Conservation (phyloP, 2,888 invertebrate genomes). For the Myathropa florea region DNA sequence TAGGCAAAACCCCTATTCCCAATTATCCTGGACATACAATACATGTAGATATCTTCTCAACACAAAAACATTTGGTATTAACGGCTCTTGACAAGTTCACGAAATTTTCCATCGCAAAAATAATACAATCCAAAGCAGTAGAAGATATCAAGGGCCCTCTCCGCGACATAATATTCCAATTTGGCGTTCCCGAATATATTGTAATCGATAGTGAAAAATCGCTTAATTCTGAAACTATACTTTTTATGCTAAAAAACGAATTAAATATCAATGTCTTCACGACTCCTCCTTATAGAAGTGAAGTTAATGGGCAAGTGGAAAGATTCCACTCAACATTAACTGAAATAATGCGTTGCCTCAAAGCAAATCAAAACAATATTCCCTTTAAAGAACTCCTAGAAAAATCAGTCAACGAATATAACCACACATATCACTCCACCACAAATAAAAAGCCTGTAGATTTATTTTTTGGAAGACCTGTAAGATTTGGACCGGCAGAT, state of each 20-base stretch:
- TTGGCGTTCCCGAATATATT: slow-evolving; percentile 5
- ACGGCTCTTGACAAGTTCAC: neutral
- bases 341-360: slow-evolving; percentile 59
- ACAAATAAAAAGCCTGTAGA: slow-evolving; percentile 51
- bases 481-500: slow-evolving; percentile 22
- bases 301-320: slow-evolving; percentile 54
- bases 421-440: slow-evolving; percentile 9
- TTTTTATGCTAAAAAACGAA: neutral
- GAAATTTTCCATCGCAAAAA: no score
- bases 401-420: no score
- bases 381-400: slow-evolving; percentile 37
- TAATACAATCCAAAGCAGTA: no score
- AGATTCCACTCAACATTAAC: slow-evolving; percentile 56
- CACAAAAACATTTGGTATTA: neutral
- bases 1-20: no score
- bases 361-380: no score
- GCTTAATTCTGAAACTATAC: neutral
- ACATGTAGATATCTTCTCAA: no score
- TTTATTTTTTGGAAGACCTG: slow-evolving; percentile 37
- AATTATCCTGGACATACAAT: no score
- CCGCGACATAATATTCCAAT: neutral
- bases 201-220: slow-evolving; percentile 7
- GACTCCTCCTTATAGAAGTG: no score
- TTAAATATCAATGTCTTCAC: no score
- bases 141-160: no score